These are phyloP conservation scores for Suncus etruscus DNA, from an alignment of 2,113 vertebrate species.

Conservation along the genomic window DNA sequence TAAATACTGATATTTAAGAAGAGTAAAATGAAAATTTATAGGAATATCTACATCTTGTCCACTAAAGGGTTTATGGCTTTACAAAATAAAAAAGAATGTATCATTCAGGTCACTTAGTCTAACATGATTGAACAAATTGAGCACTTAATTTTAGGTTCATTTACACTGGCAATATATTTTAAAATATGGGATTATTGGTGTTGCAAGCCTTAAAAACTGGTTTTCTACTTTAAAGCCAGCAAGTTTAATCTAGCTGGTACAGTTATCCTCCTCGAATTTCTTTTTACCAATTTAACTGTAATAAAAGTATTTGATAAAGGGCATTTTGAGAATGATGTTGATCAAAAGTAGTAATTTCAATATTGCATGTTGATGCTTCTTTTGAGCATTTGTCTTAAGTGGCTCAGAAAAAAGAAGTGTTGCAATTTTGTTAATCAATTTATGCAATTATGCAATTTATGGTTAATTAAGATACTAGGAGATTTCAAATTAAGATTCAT, in stretches of 20 bases:
- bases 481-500: not conserved
- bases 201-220: slow-evolving; percentile 9
- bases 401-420: not conserved
- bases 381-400: slow-evolving; percentile 43
- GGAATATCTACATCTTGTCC: not conserved
- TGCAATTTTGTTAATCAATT: too few relatives aligned
- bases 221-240: not conserved
- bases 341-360: not conserved
- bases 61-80: not conserved
- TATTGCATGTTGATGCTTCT: not conserved
- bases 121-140: slow-evolving; percentile 40
- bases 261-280: not conserved
- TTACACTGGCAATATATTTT: slow-evolving; percentile 21
- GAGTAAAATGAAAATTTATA: not conserved
- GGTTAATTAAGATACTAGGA: not conserved
- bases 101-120: slow-evolving; percentile 28
- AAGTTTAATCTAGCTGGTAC: not conserved
- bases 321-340: not conserved
- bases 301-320: slow-evolving; percentile 2
- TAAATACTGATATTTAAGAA: not conserved
- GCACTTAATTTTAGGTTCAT: slow-evolving; percentile 39
- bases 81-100: not conserved
- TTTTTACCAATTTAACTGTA: slow-evolving; percentile 54
- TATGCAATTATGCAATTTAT: too few relatives aligned
- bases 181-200: slow-evolving; percentile 14